These are phyloP conservation scores for Poicephalus meyeri DNA, from an alignment of 2,113 vertebrate genomes.

Conservation along the genomic window DNA sequence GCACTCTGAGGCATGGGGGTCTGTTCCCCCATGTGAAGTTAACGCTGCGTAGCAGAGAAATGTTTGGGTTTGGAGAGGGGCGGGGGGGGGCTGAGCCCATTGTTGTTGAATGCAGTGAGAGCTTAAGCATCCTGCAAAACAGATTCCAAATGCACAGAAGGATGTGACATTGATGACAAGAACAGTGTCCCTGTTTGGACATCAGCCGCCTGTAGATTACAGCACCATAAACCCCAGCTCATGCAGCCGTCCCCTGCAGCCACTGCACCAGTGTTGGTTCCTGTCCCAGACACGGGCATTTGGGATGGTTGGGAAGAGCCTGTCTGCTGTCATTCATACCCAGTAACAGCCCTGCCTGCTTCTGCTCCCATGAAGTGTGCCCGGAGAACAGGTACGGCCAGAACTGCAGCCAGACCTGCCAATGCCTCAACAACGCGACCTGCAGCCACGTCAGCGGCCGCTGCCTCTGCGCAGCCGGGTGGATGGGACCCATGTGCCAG, in stretches of 20 bases:
- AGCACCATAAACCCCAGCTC: neutral
- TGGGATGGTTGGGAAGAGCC: neutral
- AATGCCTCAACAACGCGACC: conserved; percentile 80
- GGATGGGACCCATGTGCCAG: conserved; percentile 84
- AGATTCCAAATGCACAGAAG: neutral
- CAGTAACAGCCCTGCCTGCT: neutral
- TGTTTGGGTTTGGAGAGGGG: neutral
- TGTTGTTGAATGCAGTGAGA: neutral
- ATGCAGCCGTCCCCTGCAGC: neutral
- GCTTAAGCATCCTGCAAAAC: neutral
- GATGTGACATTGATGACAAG: rapidly evolving
- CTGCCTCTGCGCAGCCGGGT: conserved; percentile 84
- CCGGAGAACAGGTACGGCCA: conserved; percentile 78
- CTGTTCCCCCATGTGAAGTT: neutral
- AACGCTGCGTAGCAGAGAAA: neutral
- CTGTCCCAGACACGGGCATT: neutral
- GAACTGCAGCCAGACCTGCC: conserved; percentile 84
- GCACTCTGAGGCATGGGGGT: neutral
- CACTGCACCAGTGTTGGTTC: rapidly evolving
- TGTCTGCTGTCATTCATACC: neutral
- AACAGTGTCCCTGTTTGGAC: rapidly evolving
- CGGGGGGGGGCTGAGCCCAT: rapidly evolving
- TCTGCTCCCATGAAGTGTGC: conserved; percentile 75
- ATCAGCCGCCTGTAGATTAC: neutral
- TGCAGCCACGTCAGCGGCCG: conserved; percentile 82